A percentile compares a stretch with the other conserved stretches of the same genome.
Evolutionary conservation across 2,113 vertebrate genomes (phyloP).

Genomic region (Lathamus discolor): DNA sequence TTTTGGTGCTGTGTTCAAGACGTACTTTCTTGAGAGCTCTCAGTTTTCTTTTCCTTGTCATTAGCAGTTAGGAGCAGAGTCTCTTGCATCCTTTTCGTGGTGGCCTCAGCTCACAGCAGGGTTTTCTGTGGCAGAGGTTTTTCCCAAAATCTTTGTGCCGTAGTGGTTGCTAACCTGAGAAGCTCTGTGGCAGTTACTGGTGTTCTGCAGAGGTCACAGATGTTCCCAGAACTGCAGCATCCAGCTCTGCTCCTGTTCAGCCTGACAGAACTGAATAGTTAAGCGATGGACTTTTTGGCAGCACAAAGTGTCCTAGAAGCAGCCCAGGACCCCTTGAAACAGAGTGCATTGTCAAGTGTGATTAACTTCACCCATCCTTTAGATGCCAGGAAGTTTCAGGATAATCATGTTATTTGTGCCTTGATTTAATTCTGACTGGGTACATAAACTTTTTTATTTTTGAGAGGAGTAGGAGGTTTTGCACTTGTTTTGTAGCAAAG

Average conservation of each 20-base stretch:
- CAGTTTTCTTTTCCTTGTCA: neutral
- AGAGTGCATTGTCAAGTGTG: neutral
- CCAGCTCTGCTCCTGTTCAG: neutral
- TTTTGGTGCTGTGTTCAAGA: neutral
- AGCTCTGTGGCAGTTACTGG: neutral
- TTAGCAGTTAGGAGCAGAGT: neutral
- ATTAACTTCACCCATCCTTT: neutral
- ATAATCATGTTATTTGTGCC: neutral
- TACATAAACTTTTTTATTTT: neutral
- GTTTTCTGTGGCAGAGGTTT: neutral
- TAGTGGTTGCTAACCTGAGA: neutral
- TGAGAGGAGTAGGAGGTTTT: neutral
- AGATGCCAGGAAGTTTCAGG: neutral
- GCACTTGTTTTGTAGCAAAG: neutral
- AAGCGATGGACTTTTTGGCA: neutral
- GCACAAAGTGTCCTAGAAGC: neutral
- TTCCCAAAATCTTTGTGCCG: neutral
- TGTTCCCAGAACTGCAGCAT: neutral
- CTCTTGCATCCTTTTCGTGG: neutral
- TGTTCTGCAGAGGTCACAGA: neutral
- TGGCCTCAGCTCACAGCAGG: neutral
- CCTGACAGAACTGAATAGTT: neutral
- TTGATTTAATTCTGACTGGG: neutral
- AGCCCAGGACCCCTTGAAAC: neutral
- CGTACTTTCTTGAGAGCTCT: neutral